Conservation (phyloP, 2,797 vertebrate species). For the Poecilia velifera region DNA sequence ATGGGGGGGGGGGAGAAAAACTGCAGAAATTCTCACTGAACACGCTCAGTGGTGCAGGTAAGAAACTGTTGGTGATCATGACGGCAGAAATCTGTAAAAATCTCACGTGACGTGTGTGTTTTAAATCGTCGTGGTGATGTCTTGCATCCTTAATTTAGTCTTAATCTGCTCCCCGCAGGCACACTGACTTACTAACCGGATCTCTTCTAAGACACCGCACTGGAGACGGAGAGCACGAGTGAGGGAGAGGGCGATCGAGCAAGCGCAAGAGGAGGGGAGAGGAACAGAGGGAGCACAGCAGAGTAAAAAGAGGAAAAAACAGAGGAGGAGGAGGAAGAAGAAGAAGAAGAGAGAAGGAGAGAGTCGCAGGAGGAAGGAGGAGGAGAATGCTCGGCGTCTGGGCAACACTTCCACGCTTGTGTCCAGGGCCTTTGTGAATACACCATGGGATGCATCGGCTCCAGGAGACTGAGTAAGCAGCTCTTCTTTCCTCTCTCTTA, state of each 20-base stretch:
- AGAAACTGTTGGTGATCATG: neutral
- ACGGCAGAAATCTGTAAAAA: constrained; percentile 9
- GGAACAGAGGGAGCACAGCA: constrained; percentile 41
- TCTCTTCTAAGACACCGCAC: constrained; percentile 80
- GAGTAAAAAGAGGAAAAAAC: constrained; percentile 54
- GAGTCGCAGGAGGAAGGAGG: constrained; percentile 65
- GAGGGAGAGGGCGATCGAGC: constrained; percentile 39
- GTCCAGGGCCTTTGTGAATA: constrained; percentile 86
- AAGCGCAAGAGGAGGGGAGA: constrained; percentile 30
- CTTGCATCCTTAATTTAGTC: constrained; percentile 62
- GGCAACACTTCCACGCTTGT: constrained; percentile 84
- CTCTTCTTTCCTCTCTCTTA: constrained; percentile 51
- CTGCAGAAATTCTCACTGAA: constrained; percentile 7
- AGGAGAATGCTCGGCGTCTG: constrained; percentile 76
- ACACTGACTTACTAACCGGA: constrained; percentile 81
- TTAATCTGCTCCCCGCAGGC: constrained; percentile 68
- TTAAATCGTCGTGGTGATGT: constrained; percentile 35
- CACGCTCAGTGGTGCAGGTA: constrained; percentile 7
- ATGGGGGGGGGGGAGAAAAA: neutral
- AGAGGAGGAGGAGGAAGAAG: constrained; percentile 53
- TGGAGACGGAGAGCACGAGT: constrained; percentile 55
- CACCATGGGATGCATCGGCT: constrained; percentile 89
- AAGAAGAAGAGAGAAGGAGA: constrained; percentile 61
- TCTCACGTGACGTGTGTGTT: constrained; percentile 9
- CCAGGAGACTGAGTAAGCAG: constrained; percentile 85